Evolutionary conservation across 2,113 vertebrate genomes (phyloP).

Genomic region (Collichthys lucidus): DNA sequence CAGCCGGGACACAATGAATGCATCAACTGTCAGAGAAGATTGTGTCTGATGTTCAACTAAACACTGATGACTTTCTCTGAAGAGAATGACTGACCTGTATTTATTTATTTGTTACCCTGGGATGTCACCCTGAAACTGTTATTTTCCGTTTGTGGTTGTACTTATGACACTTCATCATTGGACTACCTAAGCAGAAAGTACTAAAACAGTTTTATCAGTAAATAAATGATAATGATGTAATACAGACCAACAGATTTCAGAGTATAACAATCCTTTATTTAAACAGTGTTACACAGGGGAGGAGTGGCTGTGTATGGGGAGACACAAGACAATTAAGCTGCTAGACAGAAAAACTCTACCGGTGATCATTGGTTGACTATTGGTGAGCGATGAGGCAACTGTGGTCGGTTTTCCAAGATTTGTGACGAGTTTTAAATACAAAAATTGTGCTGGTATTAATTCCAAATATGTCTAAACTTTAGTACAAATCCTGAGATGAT

Average conservation of each 20-base stretch:
- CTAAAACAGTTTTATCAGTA: not conserved
- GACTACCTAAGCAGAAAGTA: not conserved
- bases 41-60: not conserved
- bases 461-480: slow-evolving; percentile 7
- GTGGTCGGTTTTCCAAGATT: slow-evolving; percentile 52
- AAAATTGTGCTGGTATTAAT: slow-evolving; percentile 58
- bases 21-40: not conserved
- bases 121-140: not conserved
- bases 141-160: not conserved
- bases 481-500: slow-evolving; percentile 42
- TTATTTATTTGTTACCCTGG: not conserved
- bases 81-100: not conserved
- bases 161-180: not conserved
- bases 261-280: slow-evolving; percentile 98
- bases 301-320: slow-evolving; percentile 78
- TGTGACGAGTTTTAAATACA: slow-evolving; percentile 34
- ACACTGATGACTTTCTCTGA: not conserved
- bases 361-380: slow-evolving; percentile 61
- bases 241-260: slow-evolving; percentile 24
- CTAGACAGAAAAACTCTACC: slow-evolving; percentile 86
- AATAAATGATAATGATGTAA: not conserved
- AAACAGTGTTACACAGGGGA: slow-evolving; percentile 91
- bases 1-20: not conserved
- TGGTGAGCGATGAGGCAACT: slow-evolving; percentile 47
- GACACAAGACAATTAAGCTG: slow-evolving; percentile 85